These are phyloP conservation scores for Perca fluviatilis DNA, from an alignment of 2,113 vertebrate species.

Conservation along the genomic window DNA sequence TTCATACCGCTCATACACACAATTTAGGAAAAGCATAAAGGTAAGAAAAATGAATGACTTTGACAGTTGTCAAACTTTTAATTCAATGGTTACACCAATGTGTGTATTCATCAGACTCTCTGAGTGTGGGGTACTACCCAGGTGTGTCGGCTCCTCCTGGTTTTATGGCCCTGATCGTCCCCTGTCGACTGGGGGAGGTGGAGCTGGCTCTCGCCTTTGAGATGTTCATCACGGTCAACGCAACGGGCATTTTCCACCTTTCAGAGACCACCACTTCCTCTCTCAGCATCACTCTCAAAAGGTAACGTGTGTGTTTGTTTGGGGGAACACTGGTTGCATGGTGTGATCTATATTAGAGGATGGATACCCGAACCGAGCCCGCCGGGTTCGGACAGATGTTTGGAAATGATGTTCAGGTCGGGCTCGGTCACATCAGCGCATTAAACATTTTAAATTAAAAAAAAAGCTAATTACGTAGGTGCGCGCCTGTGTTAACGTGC, in stretches of 20 bases:
- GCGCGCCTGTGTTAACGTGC: no score
- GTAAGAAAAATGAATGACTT: neutral
- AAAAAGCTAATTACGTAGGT: no score
- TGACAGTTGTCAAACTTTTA: neutral
- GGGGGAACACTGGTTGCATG: neutral
- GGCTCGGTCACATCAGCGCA: no score
- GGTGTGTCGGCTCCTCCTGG: constrained; percentile 82
- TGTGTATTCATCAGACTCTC: constrained; percentile 83
- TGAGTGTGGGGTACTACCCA: constrained; percentile 88
- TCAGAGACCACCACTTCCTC: constrained; percentile 58
- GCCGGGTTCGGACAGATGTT: no score
- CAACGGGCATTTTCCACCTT: constrained; percentile 81
- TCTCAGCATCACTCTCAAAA: constrained; percentile 90
- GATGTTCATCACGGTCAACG: constrained; percentile 91
- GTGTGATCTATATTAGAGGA: neutral
- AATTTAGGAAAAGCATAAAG: neutral
- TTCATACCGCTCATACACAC: neutral
- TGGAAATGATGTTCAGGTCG: no score
- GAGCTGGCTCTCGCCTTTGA: constrained; percentile 93
- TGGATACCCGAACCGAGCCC: no score
- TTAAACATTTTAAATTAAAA: no score
- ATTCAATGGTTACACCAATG: neutral
- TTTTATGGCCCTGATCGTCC: constrained; percentile 84
- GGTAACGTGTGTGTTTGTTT: constrained; percentile 78
- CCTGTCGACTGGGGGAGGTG: constrained; percentile 88